Percentiles rank a stretch among this genome's conserved stretches.
These are phyloP conservation scores for Manacus vitellinus DNA, from an alignment of 2,113 vertebrate genomes.

Conservation along the genomic window DNA sequence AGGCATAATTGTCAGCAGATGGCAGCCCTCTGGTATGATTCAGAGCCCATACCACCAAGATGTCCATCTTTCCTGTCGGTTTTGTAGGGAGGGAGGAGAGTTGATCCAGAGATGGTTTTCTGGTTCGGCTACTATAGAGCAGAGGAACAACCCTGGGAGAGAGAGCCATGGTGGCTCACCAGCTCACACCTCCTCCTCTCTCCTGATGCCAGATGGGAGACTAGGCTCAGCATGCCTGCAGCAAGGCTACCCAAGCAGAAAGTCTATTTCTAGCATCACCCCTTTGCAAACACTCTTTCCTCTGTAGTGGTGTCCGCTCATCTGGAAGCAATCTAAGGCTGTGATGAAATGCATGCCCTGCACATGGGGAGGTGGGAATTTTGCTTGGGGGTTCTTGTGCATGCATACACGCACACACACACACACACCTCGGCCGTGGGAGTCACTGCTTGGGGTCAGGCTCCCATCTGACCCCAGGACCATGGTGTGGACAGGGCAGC, in stretches of 20 bases:
- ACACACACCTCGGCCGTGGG: neutral
- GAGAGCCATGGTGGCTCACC: neutral
- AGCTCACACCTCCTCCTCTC: neutral
- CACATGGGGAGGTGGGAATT: neutral
- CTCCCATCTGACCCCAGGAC: neutral
- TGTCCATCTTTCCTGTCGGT: neutral
- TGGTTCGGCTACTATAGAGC: neutral
- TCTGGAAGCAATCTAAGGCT: constrained; percentile 40
- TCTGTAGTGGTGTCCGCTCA: neutral
- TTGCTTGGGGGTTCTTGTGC: neutral
- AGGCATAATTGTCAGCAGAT: neutral
- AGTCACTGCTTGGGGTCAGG: neutral
- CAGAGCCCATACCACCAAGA: neutral
- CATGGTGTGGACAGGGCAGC: neutral
- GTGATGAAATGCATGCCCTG: neutral
- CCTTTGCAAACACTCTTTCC: neutral
- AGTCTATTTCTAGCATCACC: neutral
- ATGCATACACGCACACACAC: neutral
- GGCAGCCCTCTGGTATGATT: neutral
- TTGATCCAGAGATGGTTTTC: neutral
- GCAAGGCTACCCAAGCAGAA: neutral
- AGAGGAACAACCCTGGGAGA: neutral
- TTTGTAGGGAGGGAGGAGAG: neutral
- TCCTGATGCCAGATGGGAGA: neutral
- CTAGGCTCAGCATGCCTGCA: neutral